phyloP scores from a whole-genome alignment of 1,140 invertebrate species.

The Euwallacea similis region DNA sequence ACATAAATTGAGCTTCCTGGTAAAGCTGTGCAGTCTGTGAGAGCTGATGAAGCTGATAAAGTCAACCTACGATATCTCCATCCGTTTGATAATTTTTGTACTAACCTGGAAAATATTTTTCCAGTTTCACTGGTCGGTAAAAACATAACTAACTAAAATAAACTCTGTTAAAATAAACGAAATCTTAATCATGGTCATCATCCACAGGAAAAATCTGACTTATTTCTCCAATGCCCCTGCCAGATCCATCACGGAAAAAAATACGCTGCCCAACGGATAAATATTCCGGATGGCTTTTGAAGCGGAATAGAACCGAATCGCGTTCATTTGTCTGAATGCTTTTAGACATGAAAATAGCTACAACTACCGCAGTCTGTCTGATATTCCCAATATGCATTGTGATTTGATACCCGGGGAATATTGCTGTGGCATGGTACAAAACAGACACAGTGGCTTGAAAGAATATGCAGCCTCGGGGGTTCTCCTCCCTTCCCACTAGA shows the following conservation, averaged over 20 bases:
- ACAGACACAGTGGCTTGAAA: slow-evolving; percentile 82
- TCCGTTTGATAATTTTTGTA: no score
- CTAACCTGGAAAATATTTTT: no score
- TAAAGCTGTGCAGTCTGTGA: no score
- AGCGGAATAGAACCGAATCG: slow-evolving; percentile 85
- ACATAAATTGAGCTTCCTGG: no score
- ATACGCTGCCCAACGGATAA: slow-evolving; percentile 84
- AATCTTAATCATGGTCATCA: slow-evolving; percentile 19
- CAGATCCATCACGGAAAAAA: slow-evolving; percentile 85
- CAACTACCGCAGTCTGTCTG: slow-evolving; percentile 88
- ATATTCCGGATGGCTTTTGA: slow-evolving; percentile 88
- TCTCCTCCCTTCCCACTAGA: slow-evolving; percentile 57
- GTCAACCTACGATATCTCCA: no score
- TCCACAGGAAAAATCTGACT: slow-evolving; percentile 77
- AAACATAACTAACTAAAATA: no score
- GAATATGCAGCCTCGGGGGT: slow-evolving; percentile 47
- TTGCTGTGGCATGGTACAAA: slow-evolving; percentile 80
- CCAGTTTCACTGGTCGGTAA: no score
- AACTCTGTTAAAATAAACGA: background rate
- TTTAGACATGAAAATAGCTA: slow-evolving; percentile 61
- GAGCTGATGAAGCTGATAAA: no score
- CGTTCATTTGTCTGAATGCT: slow-evolving; percentile 79
- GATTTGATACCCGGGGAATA: slow-evolving; percentile 88
- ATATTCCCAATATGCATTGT: slow-evolving; percentile 95
- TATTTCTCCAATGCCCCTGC: slow-evolving; percentile 89